phyloP scores from a whole-genome alignment of 1,140 invertebrate genomes.

The Drosophila baimaii region DNA sequence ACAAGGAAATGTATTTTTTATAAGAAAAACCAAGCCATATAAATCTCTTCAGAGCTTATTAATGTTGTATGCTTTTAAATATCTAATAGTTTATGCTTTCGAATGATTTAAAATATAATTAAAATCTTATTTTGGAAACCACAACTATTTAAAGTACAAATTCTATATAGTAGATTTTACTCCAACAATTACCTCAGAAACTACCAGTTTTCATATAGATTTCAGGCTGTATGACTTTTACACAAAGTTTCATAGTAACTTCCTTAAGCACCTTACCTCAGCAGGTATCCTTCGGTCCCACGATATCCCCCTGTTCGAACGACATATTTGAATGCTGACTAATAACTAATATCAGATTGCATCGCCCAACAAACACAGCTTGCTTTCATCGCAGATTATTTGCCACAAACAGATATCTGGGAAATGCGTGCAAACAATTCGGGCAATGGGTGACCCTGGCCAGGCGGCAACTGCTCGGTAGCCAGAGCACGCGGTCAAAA shows the following conservation, averaged over 20 bases:
- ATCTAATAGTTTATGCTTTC: no score
- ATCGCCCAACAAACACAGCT: not conserved
- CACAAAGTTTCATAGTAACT: not conserved
- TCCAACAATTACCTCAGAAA: no score
- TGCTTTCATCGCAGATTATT: constrained; percentile 47
- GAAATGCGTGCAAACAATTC: constrained; percentile 61
- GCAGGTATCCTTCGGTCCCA: not conserved
- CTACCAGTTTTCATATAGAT: not conserved
- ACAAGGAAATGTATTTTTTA: no score
- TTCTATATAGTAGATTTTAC: no score
- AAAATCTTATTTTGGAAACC: no score
- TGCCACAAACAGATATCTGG: constrained; percentile 61
- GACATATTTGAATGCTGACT: not conserved
- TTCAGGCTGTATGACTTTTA: not conserved
- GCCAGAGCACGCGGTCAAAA: constrained; percentile 55
- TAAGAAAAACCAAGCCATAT: no score
- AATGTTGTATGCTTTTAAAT: no score
- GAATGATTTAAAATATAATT: no score
- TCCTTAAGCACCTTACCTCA: not conserved
- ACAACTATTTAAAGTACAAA: no score
- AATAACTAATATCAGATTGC: constrained; percentile 27
- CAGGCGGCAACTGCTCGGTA: constrained; percentile 36
- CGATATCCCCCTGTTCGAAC: not conserved
- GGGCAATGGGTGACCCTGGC: constrained; percentile 33
- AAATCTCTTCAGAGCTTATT: no score